Base-by-base conservation (phyloP, 2,888 invertebrate species). In the Standfussiana lucernea region DNA sequence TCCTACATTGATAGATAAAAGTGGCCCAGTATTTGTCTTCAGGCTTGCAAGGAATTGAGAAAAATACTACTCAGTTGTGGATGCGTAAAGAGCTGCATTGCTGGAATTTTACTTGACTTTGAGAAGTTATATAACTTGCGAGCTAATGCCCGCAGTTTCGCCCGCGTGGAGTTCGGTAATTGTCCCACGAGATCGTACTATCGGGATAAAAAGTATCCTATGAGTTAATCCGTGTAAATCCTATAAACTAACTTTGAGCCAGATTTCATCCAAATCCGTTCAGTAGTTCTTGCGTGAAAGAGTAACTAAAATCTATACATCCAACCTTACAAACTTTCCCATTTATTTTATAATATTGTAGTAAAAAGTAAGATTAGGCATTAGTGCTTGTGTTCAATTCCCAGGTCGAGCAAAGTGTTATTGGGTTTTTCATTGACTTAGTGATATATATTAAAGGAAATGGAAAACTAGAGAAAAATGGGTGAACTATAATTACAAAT, bases 1-100 rank as follows among this genome's bases (percentile, higher is more conserved):
- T 93, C 95, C 95, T 94, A 93, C 91, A 94, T 94, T 90, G 87
- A 80, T 87, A 86, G 91, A 91, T 89, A 91, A 91, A 91, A 91
- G 86, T 88, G 75, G 84, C 81, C 80, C 83, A 86, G 89, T 91
- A 89, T 92, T 92, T 91, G 90, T 89, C 88, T 89, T 84, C 71
- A 82, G 62, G 67, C 75, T 75, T 42, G 77, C 61, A 83, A 82
- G 82, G 85, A 90, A 90, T 89, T 89, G 88, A 84, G 89, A 87
- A 70, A 88, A 88, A 87, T 78, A 81, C 76, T 81, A 71, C 64
- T 59, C 56, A 71, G 59, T 80, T 80, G 70, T 45, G 62, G n/a
- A 3, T 28, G n/a, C n/a, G n/a, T n/a, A 35, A n/a, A 40, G n/a
- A 2, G 40, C 40, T 18, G 64, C n/a, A 40, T 64, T 64, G 40